phyloP scores from a whole-genome alignment of 2,797 vertebrate species.

The Heteromormyrus szaboi region DNA sequence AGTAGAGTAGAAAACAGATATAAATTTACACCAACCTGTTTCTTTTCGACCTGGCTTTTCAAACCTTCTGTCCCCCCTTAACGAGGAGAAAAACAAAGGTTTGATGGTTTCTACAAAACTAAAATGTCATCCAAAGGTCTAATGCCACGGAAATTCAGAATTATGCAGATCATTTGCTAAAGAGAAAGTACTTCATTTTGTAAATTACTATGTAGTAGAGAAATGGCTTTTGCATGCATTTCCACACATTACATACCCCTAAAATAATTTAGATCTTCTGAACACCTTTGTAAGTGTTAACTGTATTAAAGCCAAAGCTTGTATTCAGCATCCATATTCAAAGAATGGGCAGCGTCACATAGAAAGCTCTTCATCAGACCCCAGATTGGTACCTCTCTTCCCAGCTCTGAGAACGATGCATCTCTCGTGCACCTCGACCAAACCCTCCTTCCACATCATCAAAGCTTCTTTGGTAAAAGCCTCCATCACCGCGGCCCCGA shows the following conservation, averaged over 20 bases:
- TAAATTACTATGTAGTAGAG: neutral
- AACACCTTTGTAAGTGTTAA: neutral
- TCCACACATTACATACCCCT: neutral
- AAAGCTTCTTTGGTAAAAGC: slow-evolving; percentile 99
- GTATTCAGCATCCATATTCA: neutral
- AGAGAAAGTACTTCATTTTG: neutral
- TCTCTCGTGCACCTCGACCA: slow-evolving; percentile 89
- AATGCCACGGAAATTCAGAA: neutral
- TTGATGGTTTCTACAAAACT: neutral
- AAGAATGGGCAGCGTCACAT: neutral
- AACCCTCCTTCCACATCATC: slow-evolving; percentile 95
- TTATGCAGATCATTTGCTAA: neutral
- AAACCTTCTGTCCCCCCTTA: slow-evolving; percentile 94
- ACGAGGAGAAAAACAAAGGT: slow-evolving; percentile 17
- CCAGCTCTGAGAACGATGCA: slow-evolving; percentile 98
- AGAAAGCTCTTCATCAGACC: neutral
- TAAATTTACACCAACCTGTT: slow-evolving; percentile 71
- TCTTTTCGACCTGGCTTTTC: slow-evolving; percentile 98
- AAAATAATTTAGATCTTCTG: neutral
- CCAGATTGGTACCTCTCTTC: slow-evolving; percentile 82
- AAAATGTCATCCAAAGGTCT: neutral
- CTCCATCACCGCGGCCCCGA: slow-evolving; percentile 92
- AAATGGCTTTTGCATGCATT: neutral
- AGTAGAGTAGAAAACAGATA: neutral
- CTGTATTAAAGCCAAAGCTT: neutral